A percentile compares a stretch with the other conserved stretches of the same genome.
phyloP scores from a whole-genome alignment of 2,797 vertebrate species.

The Botia almorhae region DNA sequence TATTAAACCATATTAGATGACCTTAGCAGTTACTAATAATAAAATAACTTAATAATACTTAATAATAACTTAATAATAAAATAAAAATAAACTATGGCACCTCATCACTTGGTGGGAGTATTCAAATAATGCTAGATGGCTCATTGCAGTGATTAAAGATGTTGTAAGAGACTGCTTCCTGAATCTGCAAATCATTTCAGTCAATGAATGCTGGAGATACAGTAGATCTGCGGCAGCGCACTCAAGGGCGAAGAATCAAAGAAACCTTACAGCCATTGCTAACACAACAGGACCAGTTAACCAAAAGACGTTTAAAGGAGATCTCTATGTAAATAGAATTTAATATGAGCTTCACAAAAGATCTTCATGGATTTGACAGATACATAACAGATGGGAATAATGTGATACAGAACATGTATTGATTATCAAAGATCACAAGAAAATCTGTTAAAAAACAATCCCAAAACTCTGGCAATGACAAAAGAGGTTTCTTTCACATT shows the following conservation, averaged over 20 bases:
- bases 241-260: conserved; percentile 69
- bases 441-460: not conserved
- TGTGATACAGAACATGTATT: not conserved
- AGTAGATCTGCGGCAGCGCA: conserved; percentile 79
- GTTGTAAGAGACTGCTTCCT: conserved; percentile 11
- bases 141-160: conserved; percentile 9
- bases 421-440: not conserved
- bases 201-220: conserved; percentile 70
- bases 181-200: conserved; percentile 74
- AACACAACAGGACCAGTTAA: not conserved
- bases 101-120: conserved; percentile 35
- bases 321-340: not conserved
- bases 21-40: no score
- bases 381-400: not conserved
- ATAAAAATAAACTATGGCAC: not conserved
- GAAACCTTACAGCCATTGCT: conserved; percentile 61
- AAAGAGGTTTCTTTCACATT: conserved; percentile 56
- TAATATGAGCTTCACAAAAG: not conserved
- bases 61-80: not conserved
- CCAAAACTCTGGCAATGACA: conserved; percentile 45
- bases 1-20: not conserved
- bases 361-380: not conserved
- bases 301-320: not conserved
- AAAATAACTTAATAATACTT: not conserved
- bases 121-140: conserved; percentile 42